Conservation (phyloP, 2,797 vertebrate genomes). For the Spinus olivaceus region DNA sequence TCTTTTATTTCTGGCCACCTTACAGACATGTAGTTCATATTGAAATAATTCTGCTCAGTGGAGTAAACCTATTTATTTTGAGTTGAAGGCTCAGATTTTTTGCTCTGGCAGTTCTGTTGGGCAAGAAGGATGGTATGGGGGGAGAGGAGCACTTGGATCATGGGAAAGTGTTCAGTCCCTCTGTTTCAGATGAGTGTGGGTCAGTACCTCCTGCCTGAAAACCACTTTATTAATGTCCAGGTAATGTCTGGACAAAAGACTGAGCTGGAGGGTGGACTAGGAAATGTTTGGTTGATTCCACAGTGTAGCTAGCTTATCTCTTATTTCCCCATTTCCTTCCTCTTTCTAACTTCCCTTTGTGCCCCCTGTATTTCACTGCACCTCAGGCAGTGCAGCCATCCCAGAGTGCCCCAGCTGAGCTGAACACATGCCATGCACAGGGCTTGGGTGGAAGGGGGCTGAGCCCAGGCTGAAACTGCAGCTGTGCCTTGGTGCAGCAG, state of each 20-base stretch:
- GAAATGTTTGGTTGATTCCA: neutral
- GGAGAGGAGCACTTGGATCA: neutral
- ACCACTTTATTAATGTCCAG: neutral
- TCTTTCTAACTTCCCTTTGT: neutral
- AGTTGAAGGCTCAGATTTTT: neutral
- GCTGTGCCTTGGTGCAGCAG: neutral
- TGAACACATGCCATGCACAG: accelerated
- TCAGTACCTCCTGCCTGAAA: neutral
- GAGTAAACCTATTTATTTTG: neutral
- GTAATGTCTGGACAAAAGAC: neutral
- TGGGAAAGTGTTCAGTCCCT: neutral
- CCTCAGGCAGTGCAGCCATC: neutral
- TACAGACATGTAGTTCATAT: neutral
- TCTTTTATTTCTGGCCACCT: neutral
- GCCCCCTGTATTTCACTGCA: accelerated
- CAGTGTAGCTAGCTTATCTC: neutral
- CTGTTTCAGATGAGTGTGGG: neutral
- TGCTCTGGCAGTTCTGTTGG: neutral
- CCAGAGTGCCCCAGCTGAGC: neutral
- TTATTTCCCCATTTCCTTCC: neutral
- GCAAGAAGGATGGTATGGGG: accelerated
- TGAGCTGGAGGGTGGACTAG: neutral
- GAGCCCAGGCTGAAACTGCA: neutral
- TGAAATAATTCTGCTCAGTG: neutral
- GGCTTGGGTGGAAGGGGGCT: neutral